Evolutionary conservation across 2,113 vertebrate genomes (phyloP).

Genomic region (Talpa occidentalis): DNA sequence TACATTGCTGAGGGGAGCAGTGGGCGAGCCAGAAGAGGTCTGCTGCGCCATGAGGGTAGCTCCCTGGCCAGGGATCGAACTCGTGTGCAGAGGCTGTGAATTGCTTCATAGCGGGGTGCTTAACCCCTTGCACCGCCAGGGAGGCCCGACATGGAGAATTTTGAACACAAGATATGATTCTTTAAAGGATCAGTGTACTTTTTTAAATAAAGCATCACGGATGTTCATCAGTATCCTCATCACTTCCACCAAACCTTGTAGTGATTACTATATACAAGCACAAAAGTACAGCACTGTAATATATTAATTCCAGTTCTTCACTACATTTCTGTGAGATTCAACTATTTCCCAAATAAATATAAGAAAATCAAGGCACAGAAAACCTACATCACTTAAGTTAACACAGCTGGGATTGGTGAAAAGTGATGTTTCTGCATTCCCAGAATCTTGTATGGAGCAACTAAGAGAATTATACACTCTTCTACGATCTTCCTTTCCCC

Average conservation of each 20-base stretch:
- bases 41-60: no score
- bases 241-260: neutral
- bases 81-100: no score
- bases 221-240: neutral
- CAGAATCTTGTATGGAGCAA: neutral
- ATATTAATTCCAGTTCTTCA: neutral
- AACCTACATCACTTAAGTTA: neutral
- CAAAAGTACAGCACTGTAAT: constrained; percentile 1
- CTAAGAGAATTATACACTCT: neutral
- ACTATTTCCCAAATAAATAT: neutral
- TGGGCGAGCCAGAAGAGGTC: no score
- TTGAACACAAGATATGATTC: neutral
- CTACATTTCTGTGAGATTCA: neutral
- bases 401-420: neutral
- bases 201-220: constrained; percentile 17
- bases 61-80: no score
- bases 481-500: neutral
- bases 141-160: no score
- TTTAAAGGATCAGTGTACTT: neutral
- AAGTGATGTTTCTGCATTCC: neutral
- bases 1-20: no score
- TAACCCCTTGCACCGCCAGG: no score
- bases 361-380: neutral
- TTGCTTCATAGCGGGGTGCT: no score
- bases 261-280: neutral